Percentiles rank a stretch among this genome's conserved stretches.
Evolutionary conservation across 1,140 invertebrate species (phyloP).

Genomic region (Hyles euphorbiae): DNA sequence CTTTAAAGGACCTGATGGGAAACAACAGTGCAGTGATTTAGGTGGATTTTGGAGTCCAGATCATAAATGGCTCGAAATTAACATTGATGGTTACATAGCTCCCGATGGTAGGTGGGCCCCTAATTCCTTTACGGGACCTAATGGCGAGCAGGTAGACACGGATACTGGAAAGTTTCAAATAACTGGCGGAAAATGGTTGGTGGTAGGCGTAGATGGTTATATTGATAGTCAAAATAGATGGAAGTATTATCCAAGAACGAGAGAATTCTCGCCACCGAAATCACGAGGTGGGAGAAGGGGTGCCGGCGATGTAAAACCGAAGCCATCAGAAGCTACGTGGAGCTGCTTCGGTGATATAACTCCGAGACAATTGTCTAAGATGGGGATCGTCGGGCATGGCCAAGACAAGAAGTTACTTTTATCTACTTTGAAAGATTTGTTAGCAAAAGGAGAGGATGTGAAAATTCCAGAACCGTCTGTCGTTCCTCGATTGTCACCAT

Average conservation of each 20-base stretch:
- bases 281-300: constrained; percentile 6
- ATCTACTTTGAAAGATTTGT: constrained; percentile 36
- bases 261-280: constrained; percentile 3
- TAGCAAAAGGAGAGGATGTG: constrained; percentile 45
- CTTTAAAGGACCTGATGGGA: constrained; percentile 63
- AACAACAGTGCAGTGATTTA: constrained; percentile 61
- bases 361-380: constrained; percentile 45
- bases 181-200: constrained; percentile 49
- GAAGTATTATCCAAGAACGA: constrained; percentile 43
- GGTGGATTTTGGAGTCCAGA: constrained; percentile 65
- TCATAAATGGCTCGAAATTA: constrained; percentile 60
- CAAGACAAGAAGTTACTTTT: constrained; percentile 50
- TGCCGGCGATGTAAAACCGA: constrained; percentile 11
- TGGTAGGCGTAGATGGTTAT: constrained; percentile 58
- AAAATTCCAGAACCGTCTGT: constrained; percentile 44
- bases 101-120: constrained; percentile 62
- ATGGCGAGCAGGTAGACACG: constrained; percentile 48
- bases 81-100: constrained; percentile 55
- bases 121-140: constrained; percentile 50
- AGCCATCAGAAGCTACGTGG: constrained; percentile 43
- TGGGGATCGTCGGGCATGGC: constrained; percentile 61
- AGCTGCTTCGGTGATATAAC: constrained; percentile 59
- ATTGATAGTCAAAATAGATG: constrained; percentile 48
- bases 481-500: constrained; percentile 28
- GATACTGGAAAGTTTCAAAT: constrained; percentile 56